Conservation (phyloP, 1,140 invertebrate species). For the Camponotus vicinus region DNA sequence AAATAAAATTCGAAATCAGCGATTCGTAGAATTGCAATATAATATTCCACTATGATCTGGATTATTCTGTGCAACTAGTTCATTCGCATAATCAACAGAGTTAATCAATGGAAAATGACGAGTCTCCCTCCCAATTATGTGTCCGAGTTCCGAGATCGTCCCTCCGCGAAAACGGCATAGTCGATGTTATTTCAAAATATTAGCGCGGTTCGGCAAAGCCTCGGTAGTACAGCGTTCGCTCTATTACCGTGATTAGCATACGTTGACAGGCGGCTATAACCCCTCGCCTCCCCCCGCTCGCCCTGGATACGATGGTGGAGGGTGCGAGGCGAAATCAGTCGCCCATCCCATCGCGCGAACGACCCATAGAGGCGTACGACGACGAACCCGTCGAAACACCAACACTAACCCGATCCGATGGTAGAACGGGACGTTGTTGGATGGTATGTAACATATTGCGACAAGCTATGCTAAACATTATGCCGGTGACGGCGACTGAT, state of each 20-base stretch:
- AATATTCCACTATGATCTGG: background rate
- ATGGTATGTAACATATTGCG: slow-evolving; percentile 79
- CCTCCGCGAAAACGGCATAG: slow-evolving; percentile 64
- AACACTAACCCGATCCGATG: slow-evolving; percentile 66
- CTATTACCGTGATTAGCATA: slow-evolving; percentile 83
- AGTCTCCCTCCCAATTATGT: slow-evolving; percentile 67
- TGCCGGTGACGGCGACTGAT: slow-evolving; percentile 79
- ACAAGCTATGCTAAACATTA: slow-evolving; percentile 81
- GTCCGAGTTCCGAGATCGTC: slow-evolving; percentile 36
- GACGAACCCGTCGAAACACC: slow-evolving; percentile 51
- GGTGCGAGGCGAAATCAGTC: slow-evolving; percentile 44
- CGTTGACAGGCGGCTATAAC: slow-evolving; percentile 73
- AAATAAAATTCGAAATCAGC: background rate
- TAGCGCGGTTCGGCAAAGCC: slow-evolving; percentile 71
- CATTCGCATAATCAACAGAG: slow-evolving; percentile 28
- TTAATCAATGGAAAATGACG: slow-evolving; percentile 40
- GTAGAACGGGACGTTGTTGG: slow-evolving; percentile 48
- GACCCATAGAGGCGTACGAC: slow-evolving; percentile 26
- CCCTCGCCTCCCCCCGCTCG: background rate
- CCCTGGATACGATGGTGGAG: slow-evolving; percentile 2
- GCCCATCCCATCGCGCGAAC: slow-evolving; percentile 42
- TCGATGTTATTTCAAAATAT: slow-evolving; percentile 82
- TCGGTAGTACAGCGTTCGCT: slow-evolving; percentile 76
- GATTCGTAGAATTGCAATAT: background rate
- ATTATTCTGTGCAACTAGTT: slow-evolving; percentile 20